phyloP scores from a whole-genome alignment of 53 echinoderm and acorn worm genomes.

The Zoroaster sp. region DNA sequence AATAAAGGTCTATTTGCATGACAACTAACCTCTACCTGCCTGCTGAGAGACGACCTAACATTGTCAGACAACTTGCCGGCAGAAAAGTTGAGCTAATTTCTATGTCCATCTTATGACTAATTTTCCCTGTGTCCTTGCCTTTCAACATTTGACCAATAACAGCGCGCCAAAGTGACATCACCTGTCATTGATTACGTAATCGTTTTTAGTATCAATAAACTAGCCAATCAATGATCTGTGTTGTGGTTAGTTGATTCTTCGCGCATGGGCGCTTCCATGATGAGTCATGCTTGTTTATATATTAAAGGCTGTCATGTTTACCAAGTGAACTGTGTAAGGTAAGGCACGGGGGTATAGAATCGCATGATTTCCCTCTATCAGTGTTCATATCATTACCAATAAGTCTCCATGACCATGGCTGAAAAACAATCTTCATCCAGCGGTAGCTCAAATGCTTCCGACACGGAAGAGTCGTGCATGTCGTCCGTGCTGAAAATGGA shows the following conservation, averaged over 20 bases:
- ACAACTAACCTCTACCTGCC: too few relatives aligned
- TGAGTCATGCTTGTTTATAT: not conserved
- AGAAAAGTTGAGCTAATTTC: not conserved
- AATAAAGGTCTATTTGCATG: too few relatives aligned
- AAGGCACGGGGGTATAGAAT: not conserved
- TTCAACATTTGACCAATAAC: not conserved
- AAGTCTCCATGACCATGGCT: not conserved
- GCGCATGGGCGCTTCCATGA: not conserved
- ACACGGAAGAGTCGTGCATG: conserved; percentile 13
- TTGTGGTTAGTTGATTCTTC: not conserved
- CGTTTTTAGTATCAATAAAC: not conserved
- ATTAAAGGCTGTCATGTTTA: not conserved
- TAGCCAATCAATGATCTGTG: not conserved
- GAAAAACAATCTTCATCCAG: not conserved
- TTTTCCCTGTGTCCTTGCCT: not conserved
- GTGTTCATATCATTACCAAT: not conserved
- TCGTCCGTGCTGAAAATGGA: not conserved
- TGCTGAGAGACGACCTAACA: too few relatives aligned
- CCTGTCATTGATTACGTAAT: not conserved
- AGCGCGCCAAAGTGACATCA: not conserved
- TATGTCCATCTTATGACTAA: not conserved
- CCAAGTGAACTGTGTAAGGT: too few relatives aligned
- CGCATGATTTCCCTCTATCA: not conserved
- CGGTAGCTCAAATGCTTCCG: conserved; percentile 25
- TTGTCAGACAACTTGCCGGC: too few relatives aligned